phyloP scores from a whole-genome alignment of 1,140 invertebrate genomes.

The Tetramorium alpestre region DNA sequence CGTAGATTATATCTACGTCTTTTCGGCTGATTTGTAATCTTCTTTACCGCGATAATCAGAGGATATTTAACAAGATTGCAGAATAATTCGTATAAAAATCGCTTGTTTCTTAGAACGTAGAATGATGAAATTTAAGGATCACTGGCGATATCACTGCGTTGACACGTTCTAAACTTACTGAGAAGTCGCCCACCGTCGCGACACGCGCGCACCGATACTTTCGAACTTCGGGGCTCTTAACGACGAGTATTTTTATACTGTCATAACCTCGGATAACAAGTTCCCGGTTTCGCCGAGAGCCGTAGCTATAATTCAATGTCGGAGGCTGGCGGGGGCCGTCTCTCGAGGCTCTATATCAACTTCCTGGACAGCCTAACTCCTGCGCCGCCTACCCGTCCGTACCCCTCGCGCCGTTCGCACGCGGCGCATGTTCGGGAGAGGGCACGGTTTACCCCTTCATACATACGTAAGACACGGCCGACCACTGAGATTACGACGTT shows the following conservation, averaged over 20 bases:
- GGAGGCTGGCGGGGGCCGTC: constrained; percentile 68
- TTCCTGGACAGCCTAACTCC: constrained; percentile 72
- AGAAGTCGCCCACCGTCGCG: constrained; percentile 11
- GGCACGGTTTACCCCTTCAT: constrained; percentile 57
- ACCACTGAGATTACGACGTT: constrained; percentile 76
- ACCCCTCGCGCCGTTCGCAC: neutral
- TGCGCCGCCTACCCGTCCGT: constrained; percentile 47
- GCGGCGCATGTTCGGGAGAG: neutral
- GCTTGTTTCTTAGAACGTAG: neutral
- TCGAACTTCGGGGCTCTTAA: constrained; percentile 67
- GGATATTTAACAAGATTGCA: neutral
- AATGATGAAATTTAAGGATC: neutral
- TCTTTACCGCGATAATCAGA: neutral
- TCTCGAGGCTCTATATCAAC: constrained; percentile 79
- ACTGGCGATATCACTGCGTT: neutral
- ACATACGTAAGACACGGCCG: constrained; percentile 76
- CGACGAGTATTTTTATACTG: constrained; percentile 79
- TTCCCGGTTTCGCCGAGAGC: constrained; percentile 72
- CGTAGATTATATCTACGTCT: neutral
- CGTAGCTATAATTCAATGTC: constrained; percentile 81
- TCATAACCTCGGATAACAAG: constrained; percentile 80
- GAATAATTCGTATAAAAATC: neutral
- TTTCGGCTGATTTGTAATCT: neutral
- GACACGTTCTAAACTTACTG: constrained; percentile 43
- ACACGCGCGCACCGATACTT: constrained; percentile 60